A percentile compares a stretch with the other conserved stretches of the same genome.
phyloP scores from a whole-genome alignment of 2,888 invertebrate species.

The Agapostemon virescens region DNA sequence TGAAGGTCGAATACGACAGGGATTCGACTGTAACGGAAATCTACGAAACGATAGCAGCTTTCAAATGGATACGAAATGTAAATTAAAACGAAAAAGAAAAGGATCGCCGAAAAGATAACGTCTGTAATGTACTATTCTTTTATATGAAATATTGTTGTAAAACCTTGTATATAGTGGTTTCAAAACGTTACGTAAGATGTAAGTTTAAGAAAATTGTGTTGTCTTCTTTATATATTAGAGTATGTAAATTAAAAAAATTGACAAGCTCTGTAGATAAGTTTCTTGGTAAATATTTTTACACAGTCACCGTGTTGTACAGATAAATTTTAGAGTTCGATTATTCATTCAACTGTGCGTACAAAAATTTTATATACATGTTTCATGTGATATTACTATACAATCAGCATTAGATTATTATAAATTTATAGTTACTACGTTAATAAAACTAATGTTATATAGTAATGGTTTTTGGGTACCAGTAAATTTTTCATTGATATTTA shows the following conservation, averaged over 20 bases:
- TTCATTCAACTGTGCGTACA: conserved; percentile 39
- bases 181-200: conserved; percentile 14
- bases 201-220: conserved; percentile 13
- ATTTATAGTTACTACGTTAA: conserved; percentile 44
- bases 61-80: conserved; percentile 75
- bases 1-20: conserved; percentile 75
- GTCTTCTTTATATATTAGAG: not conserved
- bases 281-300: conserved; percentile 18
- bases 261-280: conserved; percentile 14
- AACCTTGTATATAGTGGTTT: conserved; percentile 57
- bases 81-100: conserved; percentile 60
- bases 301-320: conserved; percentile 41
- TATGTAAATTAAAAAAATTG: conserved; percentile 18
- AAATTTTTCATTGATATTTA: conserved; percentile 26
- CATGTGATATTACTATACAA: conserved; percentile 57
- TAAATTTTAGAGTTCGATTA: conserved; percentile 27
- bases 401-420: conserved; percentile 41
- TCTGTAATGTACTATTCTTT: conserved; percentile 43
- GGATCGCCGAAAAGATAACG: conserved; percentile 3
- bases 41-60: conserved; percentile 74
- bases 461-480: conserved; percentile 27
- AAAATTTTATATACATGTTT: conserved; percentile 36
- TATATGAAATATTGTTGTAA: conserved; percentile 33
- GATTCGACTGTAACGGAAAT: conserved; percentile 71
- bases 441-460: conserved; percentile 38